Base-by-base conservation (phyloP, 2,888 invertebrate genomes). In the Gibbula magus region DNA sequence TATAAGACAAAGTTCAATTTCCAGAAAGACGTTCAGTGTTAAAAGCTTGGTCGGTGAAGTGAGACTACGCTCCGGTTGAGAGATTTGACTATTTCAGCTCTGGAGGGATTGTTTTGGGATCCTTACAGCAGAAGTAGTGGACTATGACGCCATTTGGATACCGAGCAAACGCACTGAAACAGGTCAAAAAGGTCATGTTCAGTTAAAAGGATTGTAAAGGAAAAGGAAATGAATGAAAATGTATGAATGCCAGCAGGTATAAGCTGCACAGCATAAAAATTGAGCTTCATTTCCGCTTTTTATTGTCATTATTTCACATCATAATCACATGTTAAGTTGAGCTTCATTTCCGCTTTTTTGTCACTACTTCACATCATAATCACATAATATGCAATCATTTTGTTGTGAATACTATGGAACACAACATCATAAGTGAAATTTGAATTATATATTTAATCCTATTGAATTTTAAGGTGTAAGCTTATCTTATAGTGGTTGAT, bases 111-210 rank as follows among this genome's bases (percentile, higher is more conserved):
- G 83, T 84, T 76, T 86, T 87, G 4, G 87, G 86, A 79, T 91
- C 90, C 79, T 89, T 90, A 82, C 91, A 91, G 93, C 98, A 98
- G 8, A 96, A 97, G 91, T 96, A 97, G 93, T 99, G 99, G 0
- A 98, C 97, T 25, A 98, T 95, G 87, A 97, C 96, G 2, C 97
- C 98, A 93, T 96, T 96, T 0, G 98, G 97, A 93, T 96, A 97
- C 73, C 98, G 94, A 7, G 98, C 97, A 93, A 99, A 97, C 32
- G 98, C 98, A 94, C 97, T 96, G 93, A 84, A 95, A 90, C 32
- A 53, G 10, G 32, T 10, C 45, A 45, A 45, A n/a, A 45, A 45
- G 45, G 5, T 35, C 20, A n/a, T 10, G 25, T 32, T 35, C n/a
- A 3, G 25, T 56, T 52, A 16, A 18, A 61, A 25, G 53, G n/a